A percentile compares a stretch with the other conserved stretches of the same genome.
These are phyloP conservation scores for Pangasius larnaudii DNA, from an alignment of 2,797 vertebrate species.

Conservation along the genomic window DNA sequence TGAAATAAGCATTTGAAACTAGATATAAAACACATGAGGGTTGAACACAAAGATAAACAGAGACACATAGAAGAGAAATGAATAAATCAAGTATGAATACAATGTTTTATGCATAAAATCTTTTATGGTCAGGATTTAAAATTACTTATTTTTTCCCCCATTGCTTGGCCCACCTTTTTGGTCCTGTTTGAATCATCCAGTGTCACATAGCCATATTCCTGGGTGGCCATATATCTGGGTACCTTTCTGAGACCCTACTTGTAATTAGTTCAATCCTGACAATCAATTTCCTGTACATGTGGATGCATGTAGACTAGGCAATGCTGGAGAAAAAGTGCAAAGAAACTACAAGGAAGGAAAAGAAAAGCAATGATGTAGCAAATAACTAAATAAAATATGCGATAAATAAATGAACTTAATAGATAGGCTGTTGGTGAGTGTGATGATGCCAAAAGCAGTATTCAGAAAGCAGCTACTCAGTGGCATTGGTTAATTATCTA, in stretches of 20 bases:
- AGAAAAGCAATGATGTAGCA: neutral
- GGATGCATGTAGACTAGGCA: neutral
- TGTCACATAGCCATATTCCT: neutral
- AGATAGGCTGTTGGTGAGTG: neutral
- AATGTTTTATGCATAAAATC: neutral
- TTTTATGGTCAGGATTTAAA: neutral
- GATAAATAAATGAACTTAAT: neutral
- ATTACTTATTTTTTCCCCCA: neutral
- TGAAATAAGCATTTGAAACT: neutral
- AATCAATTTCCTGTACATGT: neutral
- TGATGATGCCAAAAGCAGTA: neutral
- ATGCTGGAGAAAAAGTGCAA: neutral
- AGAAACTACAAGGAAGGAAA: neutral
- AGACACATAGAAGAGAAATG: neutral
- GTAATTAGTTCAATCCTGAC: neutral
- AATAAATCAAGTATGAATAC: conserved; percentile 4
- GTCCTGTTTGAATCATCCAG: neutral
- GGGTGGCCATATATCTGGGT: neutral
- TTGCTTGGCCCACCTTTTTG: neutral
- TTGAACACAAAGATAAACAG: neutral
- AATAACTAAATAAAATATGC: neutral
- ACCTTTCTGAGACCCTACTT: neutral
- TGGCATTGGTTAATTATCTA: neutral
- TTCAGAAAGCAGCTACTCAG: neutral
- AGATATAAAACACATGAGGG: conserved; percentile 7